Conservation (phyloP, 2,888 invertebrate genomes). For the Galerucella calmariensis region DNA sequence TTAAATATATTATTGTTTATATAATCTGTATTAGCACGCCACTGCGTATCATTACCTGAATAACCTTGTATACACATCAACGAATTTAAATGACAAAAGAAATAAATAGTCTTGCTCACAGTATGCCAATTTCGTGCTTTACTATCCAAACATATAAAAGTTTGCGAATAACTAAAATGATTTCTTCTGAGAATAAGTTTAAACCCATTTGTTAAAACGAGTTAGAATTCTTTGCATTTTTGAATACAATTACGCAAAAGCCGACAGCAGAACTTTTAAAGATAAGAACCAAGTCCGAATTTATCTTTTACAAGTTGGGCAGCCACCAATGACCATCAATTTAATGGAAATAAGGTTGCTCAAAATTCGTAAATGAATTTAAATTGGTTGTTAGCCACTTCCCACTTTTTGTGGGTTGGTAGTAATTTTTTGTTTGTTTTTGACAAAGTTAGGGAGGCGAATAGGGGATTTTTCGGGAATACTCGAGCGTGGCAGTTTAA, state of each 20-base stretch:
- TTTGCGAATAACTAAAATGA: conserved; percentile 38
- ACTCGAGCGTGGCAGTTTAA: too few species aligned
- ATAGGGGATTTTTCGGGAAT: too few species aligned
- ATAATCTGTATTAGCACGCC: background rate
- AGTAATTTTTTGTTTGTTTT: background rate
- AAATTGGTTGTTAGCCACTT: background rate
- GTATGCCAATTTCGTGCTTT: conserved; percentile 15
- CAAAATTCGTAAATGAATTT: background rate
- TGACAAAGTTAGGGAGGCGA: background rate
- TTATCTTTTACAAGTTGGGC: conserved; percentile 27
- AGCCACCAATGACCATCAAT: conserved; percentile 27
- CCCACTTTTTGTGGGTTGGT: conserved; percentile 2
- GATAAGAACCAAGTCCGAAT: conserved; percentile 27
- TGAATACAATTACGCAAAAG: conserved; percentile 39
- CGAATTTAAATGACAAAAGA: conserved; percentile 15
- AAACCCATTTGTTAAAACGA: conserved; percentile 43
- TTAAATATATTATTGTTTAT: background rate
- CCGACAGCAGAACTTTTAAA: conserved; percentile 28
- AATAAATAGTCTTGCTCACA: conserved; percentile 9
- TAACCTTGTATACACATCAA: conserved; percentile 14
- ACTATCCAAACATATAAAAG: conserved; percentile 19
- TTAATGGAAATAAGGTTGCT: conserved; percentile 20
- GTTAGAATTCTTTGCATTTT: conserved; percentile 39
- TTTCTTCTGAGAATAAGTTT: conserved; percentile 40
- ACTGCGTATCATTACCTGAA: background rate